A percentile compares a stretch with the other conserved stretches of the same genome.
Conservation (phyloP, 2,113 vertebrate species). For the Lasiurus borealis region DNA sequence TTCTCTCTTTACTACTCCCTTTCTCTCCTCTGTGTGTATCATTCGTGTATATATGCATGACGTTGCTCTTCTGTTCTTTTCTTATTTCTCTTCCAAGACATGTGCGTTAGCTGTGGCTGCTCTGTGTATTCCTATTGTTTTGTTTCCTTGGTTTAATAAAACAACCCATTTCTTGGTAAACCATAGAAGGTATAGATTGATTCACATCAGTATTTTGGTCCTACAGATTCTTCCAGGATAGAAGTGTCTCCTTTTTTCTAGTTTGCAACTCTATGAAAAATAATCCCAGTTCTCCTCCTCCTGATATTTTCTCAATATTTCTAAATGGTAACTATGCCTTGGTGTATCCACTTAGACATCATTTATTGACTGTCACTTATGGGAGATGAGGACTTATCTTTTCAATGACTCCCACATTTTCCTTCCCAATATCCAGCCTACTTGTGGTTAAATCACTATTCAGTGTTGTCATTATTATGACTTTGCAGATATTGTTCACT, state of each 20-base stretch:
- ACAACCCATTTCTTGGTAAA: neutral
- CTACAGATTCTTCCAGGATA: neutral
- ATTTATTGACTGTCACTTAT: neutral
- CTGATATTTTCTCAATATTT: neutral
- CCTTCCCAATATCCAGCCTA: neutral
- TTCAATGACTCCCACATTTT: neutral
- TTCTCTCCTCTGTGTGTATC: neutral
- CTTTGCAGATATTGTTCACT: neutral
- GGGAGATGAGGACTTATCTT: neutral
- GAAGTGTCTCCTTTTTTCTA: neutral
- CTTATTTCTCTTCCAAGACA: neutral
- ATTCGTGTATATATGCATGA: no score
- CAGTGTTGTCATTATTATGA: neutral
- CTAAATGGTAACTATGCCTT: neutral
- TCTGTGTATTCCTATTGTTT: neutral
- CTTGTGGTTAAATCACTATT: neutral
- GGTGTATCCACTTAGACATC: neutral
- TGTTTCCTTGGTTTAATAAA: conserved; percentile 7
- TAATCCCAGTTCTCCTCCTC: neutral
- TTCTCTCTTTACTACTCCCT: neutral
- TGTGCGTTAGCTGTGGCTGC: neutral
- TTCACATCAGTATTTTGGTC: neutral
- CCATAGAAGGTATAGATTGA: neutral
- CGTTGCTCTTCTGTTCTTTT: neutral
- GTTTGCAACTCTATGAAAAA: neutral